These are phyloP conservation scores for Mohoua ochrocephala DNA, from an alignment of 2,113 vertebrate species.

Conservation along the genomic window DNA sequence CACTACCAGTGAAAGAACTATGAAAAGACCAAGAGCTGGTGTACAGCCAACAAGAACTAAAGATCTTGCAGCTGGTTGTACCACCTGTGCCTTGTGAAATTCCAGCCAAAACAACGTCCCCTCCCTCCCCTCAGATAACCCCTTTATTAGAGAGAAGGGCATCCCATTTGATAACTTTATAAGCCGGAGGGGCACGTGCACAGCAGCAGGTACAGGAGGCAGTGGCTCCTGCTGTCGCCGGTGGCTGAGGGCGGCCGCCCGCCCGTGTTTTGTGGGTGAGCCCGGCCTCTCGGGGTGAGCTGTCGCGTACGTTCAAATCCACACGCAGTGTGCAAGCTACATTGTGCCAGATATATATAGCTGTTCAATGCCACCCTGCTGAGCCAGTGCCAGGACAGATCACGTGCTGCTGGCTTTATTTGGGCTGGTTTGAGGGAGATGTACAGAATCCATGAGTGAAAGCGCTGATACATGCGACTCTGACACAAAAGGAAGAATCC, in stretches of 20 bases:
- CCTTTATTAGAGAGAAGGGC: constrained; percentile 57
- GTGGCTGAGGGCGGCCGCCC: background rate
- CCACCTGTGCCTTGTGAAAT: constrained; percentile 83
- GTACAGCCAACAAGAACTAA: constrained; percentile 80
- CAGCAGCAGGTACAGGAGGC: background rate
- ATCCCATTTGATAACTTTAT: constrained; percentile 65
- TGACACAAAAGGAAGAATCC: constrained; percentile 53
- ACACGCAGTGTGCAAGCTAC: background rate
- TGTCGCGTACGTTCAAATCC: background rate
- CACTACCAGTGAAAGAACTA: constrained; percentile 74
- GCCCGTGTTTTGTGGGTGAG: background rate
- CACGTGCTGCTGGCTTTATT: constrained; percentile 44
- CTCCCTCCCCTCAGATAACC: constrained; percentile 70
- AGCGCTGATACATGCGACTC: constrained; percentile 25
- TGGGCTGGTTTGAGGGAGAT: constrained; percentile 52
- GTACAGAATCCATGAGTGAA: constrained; percentile 51
- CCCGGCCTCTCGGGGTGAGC: background rate
- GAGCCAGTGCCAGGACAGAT: constrained; percentile 49
- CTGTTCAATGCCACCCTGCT: constrained; percentile 53
- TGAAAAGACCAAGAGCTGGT: constrained; percentile 81
- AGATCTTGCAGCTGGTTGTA: constrained; percentile 83
- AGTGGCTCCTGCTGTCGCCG: background rate
- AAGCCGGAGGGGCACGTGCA: background rate
- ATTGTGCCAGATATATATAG: constrained; percentile 65
- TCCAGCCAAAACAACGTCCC: constrained; percentile 81